Evolutionary conservation across 2,113 vertebrate genomes (phyloP), one percentile per base, ranked within the genome.

Genomic region (Ceyx cyanopectus): DNA sequence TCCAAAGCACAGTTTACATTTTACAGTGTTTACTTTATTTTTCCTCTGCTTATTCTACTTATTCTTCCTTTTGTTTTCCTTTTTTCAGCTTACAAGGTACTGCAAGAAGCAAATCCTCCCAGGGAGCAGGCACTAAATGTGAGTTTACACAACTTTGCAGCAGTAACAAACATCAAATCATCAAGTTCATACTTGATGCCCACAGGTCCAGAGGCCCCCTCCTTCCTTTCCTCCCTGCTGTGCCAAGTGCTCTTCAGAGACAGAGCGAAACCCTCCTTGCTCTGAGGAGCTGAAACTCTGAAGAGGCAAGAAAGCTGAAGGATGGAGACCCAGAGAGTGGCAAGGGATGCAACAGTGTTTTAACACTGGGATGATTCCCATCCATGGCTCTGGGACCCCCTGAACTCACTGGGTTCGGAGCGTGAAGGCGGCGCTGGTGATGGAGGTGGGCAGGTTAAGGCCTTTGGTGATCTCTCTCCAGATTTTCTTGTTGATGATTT

Each of bases 391-490:
- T 10, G 5, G 7, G 11, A 27, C 22, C 34, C 17, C 7, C 43
- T 10, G 29, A 5, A 97, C 98, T 98, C 86, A 99, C 99, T 99
- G 99, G 56, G 99, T 99, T 95, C 99, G 98, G 46, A 99, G 98
- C 2, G 99, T 99, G 95, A 99, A 99, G 22, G 99, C 99, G 1
- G 99, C 99, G 2, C 99, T 99, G 97, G 99, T 99, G 97, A 99
- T 99, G 73, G 99, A 99, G 3, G 99, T 99, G 93, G 99, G 99
- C 82, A 99, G 98, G 91, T 99, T 99, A 84, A 99, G 98, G 92
- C 99, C 99, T 97, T 99, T 99, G 92, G 99, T 99, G 98, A 99
- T 99, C 96, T 99, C 99, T 85, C 99, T 97, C 99, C 99, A 99
- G 94, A 99, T 99, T 95, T 99, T 99, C 97, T 99, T 99, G 97